A percentile compares a stretch with the other conserved stretches of the same genome.
phyloP scores from a whole-genome alignment of 1,140 invertebrate species.

The Drosophila guanche region DNA sequence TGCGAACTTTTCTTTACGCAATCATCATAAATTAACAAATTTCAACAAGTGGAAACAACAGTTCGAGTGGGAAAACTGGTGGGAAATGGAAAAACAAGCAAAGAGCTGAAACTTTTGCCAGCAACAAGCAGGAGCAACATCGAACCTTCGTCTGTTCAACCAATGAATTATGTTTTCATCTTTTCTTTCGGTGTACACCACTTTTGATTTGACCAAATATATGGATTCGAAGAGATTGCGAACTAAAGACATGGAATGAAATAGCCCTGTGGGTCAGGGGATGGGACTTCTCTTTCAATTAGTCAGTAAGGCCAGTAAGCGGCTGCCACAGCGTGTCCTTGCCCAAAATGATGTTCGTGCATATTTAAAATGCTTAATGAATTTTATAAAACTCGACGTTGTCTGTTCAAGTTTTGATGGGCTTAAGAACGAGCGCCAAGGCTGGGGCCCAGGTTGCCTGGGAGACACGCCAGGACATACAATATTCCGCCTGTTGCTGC shows the following conservation, averaged over 20 bases:
- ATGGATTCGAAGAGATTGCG: neutral
- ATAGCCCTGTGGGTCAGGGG: too few relatives aligned
- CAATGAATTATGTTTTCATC: too few relatives aligned
- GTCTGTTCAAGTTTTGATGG: slow-evolving; percentile 15
- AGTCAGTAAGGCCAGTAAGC: neutral
- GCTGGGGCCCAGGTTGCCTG: neutral
- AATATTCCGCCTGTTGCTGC: too few relatives aligned
- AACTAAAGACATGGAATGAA: too few relatives aligned
- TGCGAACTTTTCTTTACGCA: slow-evolving; percentile 32
- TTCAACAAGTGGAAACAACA: slow-evolving; percentile 38
- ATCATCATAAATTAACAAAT: slow-evolving; percentile 46
- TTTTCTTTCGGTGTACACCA: too few relatives aligned
- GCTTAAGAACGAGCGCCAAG: neutral
- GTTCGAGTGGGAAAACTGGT: slow-evolving; percentile 3
- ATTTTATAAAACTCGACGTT: slow-evolving; percentile 25
- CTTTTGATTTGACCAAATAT: too few relatives aligned
- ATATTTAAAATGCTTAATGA: slow-evolving; percentile 38
- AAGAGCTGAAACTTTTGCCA: slow-evolving; percentile 22
- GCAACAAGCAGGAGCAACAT: neutral
- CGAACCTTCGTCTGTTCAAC: too few relatives aligned
- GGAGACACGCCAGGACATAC: too few relatives aligned
- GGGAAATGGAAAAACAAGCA: slow-evolving; percentile 3
- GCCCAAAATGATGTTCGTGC: slow-evolving; percentile 29
- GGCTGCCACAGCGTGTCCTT: slow-evolving; percentile 8
- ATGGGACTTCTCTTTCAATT: slow-evolving; percentile 15